phyloP scores from a whole-genome alignment of 2,113 vertebrate species.

The Heteronetta atricapilla region DNA sequence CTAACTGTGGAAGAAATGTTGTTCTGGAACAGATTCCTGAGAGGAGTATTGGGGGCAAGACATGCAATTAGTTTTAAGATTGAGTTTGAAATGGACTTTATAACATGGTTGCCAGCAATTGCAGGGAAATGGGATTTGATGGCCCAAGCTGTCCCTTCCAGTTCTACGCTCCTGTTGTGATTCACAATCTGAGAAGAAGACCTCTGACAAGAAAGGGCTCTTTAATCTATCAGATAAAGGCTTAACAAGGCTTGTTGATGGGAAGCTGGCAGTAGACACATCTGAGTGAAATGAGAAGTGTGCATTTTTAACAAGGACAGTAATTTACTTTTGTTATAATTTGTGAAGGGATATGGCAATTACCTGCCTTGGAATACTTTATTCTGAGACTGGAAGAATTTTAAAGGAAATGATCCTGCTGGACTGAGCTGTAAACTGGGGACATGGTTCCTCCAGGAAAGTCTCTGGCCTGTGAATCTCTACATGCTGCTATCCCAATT shows the following conservation, averaged over 20 bases:
- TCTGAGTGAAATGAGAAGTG: background rate
- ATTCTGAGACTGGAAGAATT: background rate
- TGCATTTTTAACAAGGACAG: background rate
- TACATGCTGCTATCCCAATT: background rate
- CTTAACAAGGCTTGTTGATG: background rate
- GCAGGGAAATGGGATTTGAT: slow-evolving; percentile 34
- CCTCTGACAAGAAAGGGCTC: slow-evolving; percentile 2
- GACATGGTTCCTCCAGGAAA: background rate
- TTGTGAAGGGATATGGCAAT: background rate
- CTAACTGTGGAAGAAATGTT: slow-evolving; percentile 40
- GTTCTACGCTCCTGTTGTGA: background rate
- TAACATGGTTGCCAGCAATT: slow-evolving; percentile 29
- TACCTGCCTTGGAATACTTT: background rate
- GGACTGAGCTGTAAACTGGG: background rate
- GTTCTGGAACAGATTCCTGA: slow-evolving; percentile 55
- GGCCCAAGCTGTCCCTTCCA: slow-evolving; percentile 23
- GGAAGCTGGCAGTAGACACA: background rate
- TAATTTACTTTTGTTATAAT: background rate
- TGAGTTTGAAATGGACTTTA: slow-evolving; percentile 58
- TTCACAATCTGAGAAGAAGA: background rate
- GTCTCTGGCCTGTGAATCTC: background rate
- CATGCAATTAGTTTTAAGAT: slow-evolving; percentile 47
- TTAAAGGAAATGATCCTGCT: background rate
- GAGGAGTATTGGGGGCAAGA: slow-evolving; percentile 16
- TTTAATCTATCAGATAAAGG: background rate